Conservation (phyloP, 2,113 vertebrate genomes). For the Leptosomus discolor region DNA sequence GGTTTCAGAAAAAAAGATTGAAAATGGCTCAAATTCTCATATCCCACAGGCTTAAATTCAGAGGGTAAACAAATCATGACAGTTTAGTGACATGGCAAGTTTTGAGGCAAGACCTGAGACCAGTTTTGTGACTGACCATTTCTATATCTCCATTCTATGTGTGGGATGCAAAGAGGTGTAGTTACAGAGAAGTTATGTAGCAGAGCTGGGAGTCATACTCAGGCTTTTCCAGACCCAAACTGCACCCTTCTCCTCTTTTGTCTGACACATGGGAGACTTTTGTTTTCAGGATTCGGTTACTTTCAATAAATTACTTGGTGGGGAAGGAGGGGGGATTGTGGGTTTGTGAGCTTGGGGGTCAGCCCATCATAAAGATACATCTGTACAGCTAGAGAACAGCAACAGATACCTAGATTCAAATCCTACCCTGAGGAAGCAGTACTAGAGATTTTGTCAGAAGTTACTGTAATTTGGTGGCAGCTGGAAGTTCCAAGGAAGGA, state of each 20-base stretch:
- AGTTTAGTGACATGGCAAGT: neutral
- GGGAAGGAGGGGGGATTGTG: neutral
- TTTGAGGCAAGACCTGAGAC: neutral
- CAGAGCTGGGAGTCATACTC: neutral
- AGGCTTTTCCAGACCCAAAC: neutral
- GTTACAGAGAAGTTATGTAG: neutral
- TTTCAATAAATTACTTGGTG: neutral
- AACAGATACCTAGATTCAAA: neutral
- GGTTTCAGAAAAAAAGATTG: neutral
- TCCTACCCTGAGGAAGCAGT: neutral
- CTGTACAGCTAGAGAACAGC: neutral
- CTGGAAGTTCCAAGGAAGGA: neutral
- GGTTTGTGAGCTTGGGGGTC: neutral
- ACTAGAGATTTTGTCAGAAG: neutral
- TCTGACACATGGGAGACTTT: neutral
- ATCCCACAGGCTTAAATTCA: neutral
- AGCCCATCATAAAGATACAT: neutral
- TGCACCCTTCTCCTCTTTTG: neutral
- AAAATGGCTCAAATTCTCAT: neutral
- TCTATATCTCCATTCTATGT: neutral
- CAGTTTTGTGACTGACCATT: neutral
- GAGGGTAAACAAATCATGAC: neutral
- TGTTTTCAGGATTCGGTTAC: neutral
- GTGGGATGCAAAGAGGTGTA: neutral
- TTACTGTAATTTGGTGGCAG: neutral